These are phyloP conservation scores for Psammodynastes pulverulentus DNA, from an alignment of 2,113 vertebrate species.

Conservation along the genomic window DNA sequence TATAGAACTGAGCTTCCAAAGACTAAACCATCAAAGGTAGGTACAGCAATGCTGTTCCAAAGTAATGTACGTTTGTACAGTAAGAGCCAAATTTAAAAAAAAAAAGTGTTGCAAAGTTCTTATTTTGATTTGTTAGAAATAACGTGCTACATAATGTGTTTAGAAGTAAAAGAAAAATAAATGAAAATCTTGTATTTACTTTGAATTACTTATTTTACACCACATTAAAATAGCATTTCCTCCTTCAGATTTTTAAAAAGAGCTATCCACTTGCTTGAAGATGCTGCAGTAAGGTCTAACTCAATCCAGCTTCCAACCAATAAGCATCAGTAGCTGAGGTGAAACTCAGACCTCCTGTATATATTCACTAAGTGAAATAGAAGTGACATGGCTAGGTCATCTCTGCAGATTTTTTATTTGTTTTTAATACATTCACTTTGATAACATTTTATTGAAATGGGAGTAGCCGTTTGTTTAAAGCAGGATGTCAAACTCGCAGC, in stretches of 20 bases:
- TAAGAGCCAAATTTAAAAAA: background rate
- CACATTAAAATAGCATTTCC: constrained; percentile 19
- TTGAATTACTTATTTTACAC: background rate
- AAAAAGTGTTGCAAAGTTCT: constrained; percentile 58
- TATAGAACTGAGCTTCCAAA: constrained; percentile 86
- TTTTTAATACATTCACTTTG: background rate
- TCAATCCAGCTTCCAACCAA: background rate
- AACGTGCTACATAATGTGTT: constrained; percentile 41
- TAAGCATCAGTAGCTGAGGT: background rate
- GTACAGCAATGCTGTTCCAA: constrained; percentile 80
- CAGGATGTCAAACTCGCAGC: too few species aligned
- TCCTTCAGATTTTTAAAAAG: background rate
- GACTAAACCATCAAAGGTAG: constrained; percentile 86
- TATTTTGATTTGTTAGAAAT: constrained; percentile 64
- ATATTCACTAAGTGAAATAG: background rate
- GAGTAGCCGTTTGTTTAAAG: background rate
- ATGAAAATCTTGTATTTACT: constrained; percentile 40
- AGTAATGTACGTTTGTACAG: constrained; percentile 45
- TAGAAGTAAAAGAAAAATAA: constrained; percentile 41
- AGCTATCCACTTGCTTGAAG: background rate
- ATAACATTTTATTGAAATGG: background rate
- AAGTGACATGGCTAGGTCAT: background rate
- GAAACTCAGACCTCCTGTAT: background rate
- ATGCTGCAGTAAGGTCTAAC: background rate
- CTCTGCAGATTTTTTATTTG: background rate